Conservation (phyloP, 2,113 vertebrate species). For the Dipodomys merriami region DNA sequence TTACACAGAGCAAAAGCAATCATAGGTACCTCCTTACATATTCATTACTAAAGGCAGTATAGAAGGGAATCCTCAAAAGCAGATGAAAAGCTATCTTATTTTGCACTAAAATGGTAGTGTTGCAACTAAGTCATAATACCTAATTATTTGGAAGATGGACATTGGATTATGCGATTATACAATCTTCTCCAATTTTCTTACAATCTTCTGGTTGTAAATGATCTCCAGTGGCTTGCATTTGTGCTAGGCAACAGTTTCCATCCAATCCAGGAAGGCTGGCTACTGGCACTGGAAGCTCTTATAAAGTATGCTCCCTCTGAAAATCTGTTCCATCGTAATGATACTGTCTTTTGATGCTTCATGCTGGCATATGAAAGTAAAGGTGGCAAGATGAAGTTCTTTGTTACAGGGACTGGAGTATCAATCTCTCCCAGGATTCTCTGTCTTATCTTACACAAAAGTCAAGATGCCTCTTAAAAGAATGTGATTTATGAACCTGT, state of each 20-base stretch:
- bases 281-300: neutral
- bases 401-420: slow-evolving; percentile 56
- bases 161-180: slow-evolving; percentile 28
- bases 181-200: neutral
- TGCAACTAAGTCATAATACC: neutral
- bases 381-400: slow-evolving; percentile 60
- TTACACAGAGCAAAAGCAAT: neutral
- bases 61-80: neutral
- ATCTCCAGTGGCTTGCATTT: neutral
- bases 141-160: slow-evolving; percentile 7
- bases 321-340: slow-evolving; percentile 46
- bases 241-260: neutral
- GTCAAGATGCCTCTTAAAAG: slow-evolving; percentile 51
- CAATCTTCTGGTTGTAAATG: neutral
- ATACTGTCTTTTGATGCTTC: slow-evolving; percentile 44
- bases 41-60: neutral
- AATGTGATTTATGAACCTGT: slow-evolving; percentile 77
- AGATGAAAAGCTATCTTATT: neutral
- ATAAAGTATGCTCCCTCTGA: neutral
- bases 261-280: neutral
- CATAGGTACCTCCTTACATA: neutral
- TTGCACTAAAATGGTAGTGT: slow-evolving; percentile 2
- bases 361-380: neutral
- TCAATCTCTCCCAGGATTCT: slow-evolving; percentile 51
- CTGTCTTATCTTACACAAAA: slow-evolving; percentile 61